phyloP scores from a whole-genome alignment of 2,888 invertebrate genomes.

The Torymus texanus region DNA sequence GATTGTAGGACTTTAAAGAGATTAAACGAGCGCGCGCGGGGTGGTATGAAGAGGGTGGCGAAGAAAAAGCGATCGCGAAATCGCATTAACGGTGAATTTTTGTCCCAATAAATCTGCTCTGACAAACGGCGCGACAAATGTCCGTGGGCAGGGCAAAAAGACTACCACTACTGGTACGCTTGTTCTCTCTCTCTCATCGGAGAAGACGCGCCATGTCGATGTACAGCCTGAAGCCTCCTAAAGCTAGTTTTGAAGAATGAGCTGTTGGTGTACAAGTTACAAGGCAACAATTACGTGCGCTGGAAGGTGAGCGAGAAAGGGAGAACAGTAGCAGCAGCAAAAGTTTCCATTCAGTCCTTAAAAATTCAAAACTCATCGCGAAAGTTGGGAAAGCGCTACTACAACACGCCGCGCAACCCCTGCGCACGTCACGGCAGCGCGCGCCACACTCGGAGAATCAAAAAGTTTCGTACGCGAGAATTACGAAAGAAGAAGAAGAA shows the following conservation, averaged over 20 bases:
- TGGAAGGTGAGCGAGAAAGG: not conserved
- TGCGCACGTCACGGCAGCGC: not conserved
- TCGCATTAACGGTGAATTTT: conserved; percentile 40
- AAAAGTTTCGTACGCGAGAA: conserved; percentile 47
- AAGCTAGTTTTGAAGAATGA: conserved; percentile 34
- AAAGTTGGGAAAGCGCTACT: conserved; percentile 21
- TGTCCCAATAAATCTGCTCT: conserved; percentile 44
- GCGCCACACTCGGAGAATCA: conserved; percentile 54
- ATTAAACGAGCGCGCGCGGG: conserved; percentile 24
- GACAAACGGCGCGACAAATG: conserved; percentile 38
- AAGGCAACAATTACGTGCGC: conserved; percentile 48
- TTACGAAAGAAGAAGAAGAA: conserved; percentile 7
- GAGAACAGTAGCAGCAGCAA: not conserved
- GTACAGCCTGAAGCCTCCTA: conserved; percentile 2
- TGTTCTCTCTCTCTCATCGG: too few relatives aligned
- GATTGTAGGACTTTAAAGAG: conserved; percentile 39
- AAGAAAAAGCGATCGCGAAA: conserved; percentile 23
- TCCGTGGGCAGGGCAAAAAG: not conserved
- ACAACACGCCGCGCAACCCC: not conserved
- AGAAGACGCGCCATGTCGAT: not conserved
- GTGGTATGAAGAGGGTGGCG: not conserved
- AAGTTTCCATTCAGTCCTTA: conserved; percentile 49
- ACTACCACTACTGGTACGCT: not conserved
- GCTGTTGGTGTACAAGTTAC: conserved; percentile 40
- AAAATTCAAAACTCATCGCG: conserved; percentile 56